phyloP scores from a whole-genome alignment of 2,113 vertebrate genomes.

The Oreochromis niloticus region DNA sequence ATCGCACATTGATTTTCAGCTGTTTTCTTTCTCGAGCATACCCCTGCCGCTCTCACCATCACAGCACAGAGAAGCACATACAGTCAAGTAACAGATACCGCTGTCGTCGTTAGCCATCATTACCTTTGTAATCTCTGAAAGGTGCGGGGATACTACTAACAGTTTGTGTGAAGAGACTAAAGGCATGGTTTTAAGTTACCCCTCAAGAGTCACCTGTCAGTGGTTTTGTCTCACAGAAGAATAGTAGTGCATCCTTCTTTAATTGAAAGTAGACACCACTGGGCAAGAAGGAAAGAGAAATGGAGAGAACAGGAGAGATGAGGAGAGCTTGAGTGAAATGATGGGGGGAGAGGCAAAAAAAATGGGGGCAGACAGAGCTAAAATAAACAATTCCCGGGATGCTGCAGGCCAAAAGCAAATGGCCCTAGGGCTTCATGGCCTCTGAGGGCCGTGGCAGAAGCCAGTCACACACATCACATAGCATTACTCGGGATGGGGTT shows the following conservation, averaged over 20 bases:
- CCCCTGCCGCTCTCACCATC: conserved; percentile 14
- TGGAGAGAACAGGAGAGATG: conserved; percentile 20
- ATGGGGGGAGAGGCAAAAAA: conserved; percentile 17
- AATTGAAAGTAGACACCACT: conserved; percentile 61
- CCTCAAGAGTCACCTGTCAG: conserved; percentile 58
- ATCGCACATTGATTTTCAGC: conserved; percentile 23
- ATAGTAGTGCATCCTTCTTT: conserved; percentile 47
- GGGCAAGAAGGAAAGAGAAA: conserved; percentile 12
- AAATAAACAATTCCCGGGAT: conserved; percentile 59
- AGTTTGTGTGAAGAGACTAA: conserved; percentile 36
- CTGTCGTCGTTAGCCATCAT: conserved; percentile 12
- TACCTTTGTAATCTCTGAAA: conserved; percentile 44
- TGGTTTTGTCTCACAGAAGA: conserved; percentile 48
- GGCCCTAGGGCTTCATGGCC: conserved; percentile 44
- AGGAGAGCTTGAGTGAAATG: conserved; percentile 13
- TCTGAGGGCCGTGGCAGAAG: conserved; percentile 68
- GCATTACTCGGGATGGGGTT: conserved; percentile 74
- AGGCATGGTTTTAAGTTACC: conserved; percentile 56
- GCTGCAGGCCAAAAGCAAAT: conserved; percentile 52
- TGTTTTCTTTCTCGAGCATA: conserved; percentile 15
- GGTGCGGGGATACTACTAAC: conserved; percentile 44
- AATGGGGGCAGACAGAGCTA: conserved; percentile 44
- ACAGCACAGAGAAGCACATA: conserved; percentile 23
- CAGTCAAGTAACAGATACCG: conserved; percentile 42
- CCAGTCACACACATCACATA: conserved; percentile 74